Evolutionary conservation across 2,113 vertebrate genomes (phyloP), one percentile per base, ranked within the genome.

Genomic region (Oenanthe melanoleuca): DNA sequence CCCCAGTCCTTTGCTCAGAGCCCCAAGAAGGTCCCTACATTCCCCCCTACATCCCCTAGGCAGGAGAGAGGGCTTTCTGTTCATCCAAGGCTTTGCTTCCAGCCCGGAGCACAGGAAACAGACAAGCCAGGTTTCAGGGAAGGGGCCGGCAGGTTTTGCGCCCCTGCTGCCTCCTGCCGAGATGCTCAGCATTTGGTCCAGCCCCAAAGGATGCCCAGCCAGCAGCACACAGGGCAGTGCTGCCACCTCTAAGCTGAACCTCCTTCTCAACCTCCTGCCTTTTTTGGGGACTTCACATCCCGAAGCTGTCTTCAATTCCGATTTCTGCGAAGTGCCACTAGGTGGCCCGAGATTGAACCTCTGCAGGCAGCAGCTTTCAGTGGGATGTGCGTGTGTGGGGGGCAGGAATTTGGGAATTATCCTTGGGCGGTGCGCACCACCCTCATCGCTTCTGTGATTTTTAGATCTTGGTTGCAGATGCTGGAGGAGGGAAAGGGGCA

Each of bases 361-460:
- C 42, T 13, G 19, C 87, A 33, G 52, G 72, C 71, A 93, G 4
- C 52, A 56, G 55, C 64, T 78, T 45, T 19, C 86, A 63, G 72
- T 7, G 60, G 80, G 80, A 64, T 42, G 56, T 11, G 52, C 6
- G 5, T 8, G 52, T 16, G 83, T 2, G 28, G 13, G 28, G 47
- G 65, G 12, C 55, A 66, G 92, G 86, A 86, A 88, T 86, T 67
- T 34, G 71, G 80, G 69, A 94, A 74, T 88, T 91, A 44, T 95
- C 88, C 75, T 81, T 94, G 75, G 96, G 96, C 37, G 86, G 80
- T 74, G 69, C 20, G n/a, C 56, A 84, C 94, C 95, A 91, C 94
- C 95, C 95, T 89, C 77, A 60, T 78, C 28, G 49, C 52, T 94
- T 47, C 77, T 83, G 64, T 73, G 78, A 63, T 88, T 93, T 84